Conservation (phyloP, 2,113 vertebrate genomes). For the Calonectris borealis region DNA sequence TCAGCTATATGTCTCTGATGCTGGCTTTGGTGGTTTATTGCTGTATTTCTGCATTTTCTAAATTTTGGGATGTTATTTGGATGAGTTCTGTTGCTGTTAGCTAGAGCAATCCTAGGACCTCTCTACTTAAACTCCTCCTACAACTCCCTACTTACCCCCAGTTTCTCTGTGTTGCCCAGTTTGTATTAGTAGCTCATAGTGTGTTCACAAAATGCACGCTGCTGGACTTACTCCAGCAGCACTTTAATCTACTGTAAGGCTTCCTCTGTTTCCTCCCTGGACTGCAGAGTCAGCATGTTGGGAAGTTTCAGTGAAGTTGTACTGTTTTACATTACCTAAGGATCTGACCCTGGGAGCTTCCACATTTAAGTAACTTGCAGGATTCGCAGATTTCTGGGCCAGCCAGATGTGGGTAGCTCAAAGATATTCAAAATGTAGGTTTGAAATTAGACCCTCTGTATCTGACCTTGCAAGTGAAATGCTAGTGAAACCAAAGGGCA, state of each 20-base stretch:
- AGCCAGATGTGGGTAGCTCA: neutral
- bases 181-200: neutral
- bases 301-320: neutral
- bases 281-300: neutral
- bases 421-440: neutral
- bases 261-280: neutral
- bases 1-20: neutral
- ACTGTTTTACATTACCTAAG: neutral
- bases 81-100: neutral
- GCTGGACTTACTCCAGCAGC: neutral
- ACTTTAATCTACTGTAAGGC: neutral
- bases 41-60: neutral
- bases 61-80: neutral
- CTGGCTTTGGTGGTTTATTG: neutral
- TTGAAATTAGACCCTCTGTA: neutral
- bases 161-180: neutral
- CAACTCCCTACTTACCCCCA: neutral
- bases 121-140: neutral
- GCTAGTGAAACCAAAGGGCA: neutral
- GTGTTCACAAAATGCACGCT: neutral
- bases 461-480: neutral
- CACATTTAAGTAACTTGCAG: neutral
- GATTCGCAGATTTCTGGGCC: neutral
- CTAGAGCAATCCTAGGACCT: neutral
- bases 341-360: neutral